Percentiles rank a stretch among this genome's conserved stretches.
Conservation (phyloP, 2,113 vertebrate genomes). For the Azemiops feae region DNA sequence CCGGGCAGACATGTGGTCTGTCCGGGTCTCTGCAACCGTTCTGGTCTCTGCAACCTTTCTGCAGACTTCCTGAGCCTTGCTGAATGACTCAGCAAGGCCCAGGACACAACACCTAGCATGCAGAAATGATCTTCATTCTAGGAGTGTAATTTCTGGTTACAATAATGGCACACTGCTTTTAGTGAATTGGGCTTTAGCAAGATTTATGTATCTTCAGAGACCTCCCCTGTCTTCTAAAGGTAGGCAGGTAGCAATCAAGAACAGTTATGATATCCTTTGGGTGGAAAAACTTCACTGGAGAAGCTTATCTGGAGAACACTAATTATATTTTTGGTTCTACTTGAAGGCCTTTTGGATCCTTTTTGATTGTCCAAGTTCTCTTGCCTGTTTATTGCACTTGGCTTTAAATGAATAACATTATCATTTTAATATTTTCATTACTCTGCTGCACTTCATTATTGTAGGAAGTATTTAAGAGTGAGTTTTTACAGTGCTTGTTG, state of each 20-base stretch:
- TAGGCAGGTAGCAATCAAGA: not conserved
- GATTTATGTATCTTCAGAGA: not conserved
- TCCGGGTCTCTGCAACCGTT: no score
- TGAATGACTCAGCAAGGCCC: no score
- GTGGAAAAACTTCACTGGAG: not conserved
- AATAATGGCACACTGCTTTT: not conserved
- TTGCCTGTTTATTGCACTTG: not conserved
- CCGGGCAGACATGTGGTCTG: no score
- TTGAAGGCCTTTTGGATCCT: not conserved
- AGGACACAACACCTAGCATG: no score
- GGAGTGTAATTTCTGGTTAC: not conserved
- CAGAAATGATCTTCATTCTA: not conserved
- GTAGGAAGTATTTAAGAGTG: not conserved
- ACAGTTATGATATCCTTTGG: not conserved
- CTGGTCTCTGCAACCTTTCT: no score
- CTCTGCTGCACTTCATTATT: not conserved
- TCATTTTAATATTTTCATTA: not conserved
- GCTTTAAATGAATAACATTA: not conserved
- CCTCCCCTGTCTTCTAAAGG: not conserved
- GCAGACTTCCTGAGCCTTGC: no score
- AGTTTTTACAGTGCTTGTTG: not conserved
- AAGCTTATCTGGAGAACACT: not conserved
- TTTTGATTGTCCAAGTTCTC: not conserved
- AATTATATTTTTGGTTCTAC: not conserved
- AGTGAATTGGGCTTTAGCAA: not conserved